phyloP scores from a whole-genome alignment of 2,888 invertebrate genomes.

The Gryllus longicercus region DNA sequence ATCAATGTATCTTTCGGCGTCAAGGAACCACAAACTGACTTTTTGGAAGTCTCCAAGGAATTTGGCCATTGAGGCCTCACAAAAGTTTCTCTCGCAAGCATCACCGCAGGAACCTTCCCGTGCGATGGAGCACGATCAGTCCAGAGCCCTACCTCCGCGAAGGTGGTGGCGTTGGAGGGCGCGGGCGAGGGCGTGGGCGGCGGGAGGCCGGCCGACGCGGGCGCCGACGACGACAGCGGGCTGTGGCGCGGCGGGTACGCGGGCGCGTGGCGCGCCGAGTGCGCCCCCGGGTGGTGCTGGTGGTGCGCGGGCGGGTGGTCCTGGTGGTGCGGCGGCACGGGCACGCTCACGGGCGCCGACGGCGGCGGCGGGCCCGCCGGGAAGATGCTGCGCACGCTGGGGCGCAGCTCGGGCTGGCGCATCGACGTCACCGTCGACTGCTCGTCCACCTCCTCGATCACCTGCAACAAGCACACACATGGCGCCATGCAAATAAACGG shows the following conservation, averaged over 20 bases:
- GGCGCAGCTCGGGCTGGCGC: slow-evolving; percentile 45
- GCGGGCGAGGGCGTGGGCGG: slow-evolving; percentile 38
- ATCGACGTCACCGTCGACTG: slow-evolving; percentile 76
- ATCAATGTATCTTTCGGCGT: too few species aligned
- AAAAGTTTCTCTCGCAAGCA: too few species aligned
- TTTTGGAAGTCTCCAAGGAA: too few species aligned
- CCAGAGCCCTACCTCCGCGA: slow-evolving; percentile 34
- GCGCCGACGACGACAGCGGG: slow-evolving; percentile 37
- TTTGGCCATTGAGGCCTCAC: too few species aligned
- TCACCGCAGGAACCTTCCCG: too few species aligned
- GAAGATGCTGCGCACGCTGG: slow-evolving; percentile 40
- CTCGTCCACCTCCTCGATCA: slow-evolving; percentile 70
- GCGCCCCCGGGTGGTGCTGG: slow-evolving; percentile 63
- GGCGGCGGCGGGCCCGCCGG: slow-evolving; percentile 50
- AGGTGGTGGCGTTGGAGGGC: slow-evolving; percentile 37
- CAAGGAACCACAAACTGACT: too few species aligned
- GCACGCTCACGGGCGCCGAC: slow-evolving; percentile 64
- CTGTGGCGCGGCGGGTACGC: slow-evolving; percentile 24
- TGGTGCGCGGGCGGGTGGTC: slow-evolving; percentile 54
- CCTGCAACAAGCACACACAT: slow-evolving; percentile 40
- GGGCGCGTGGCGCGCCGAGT: slow-evolving; percentile 25
- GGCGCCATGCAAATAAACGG: too few species aligned
- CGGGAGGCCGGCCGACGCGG: slow-evolving; percentile 34
- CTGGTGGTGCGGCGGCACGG: slow-evolving; percentile 43
- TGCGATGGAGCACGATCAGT: too few species aligned